Evolutionary conservation across 1,140 invertebrate genomes (phyloP).

Genomic region (Nymphalis io): DNA sequence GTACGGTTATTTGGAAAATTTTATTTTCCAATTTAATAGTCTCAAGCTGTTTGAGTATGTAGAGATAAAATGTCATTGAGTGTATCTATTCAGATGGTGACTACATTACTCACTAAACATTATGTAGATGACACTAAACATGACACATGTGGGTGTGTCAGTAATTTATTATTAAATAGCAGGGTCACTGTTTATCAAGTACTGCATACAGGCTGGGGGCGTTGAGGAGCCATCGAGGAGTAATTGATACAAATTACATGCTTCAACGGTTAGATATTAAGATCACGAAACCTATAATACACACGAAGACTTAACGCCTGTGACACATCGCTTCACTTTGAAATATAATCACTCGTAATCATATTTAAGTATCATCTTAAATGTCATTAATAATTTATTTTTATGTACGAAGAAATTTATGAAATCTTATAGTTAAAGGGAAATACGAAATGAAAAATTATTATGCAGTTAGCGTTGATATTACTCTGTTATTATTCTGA

Average conservation of each 20-base stretch:
- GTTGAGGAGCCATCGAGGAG: constrained; percentile 19
- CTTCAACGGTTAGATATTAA: constrained; percentile 22
- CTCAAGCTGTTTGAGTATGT: no score
- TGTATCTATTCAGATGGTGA: neutral
- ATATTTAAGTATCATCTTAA: constrained; percentile 2
- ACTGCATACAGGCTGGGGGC: constrained; percentile 23
- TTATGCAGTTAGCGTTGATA: constrained; percentile 1
- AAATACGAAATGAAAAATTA: constrained; percentile 8
- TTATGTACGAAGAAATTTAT: neutral
- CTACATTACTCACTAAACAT: neutral
- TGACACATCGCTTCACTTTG: constrained; percentile 10
- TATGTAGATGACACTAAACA: constrained; percentile 3
- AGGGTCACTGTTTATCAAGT: constrained; percentile 11
- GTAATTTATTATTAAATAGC: constrained; percentile 3
- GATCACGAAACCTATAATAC: constrained; percentile 1
- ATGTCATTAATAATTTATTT: constrained; percentile 11
- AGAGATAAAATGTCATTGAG: neutral
- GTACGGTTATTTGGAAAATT: no score
- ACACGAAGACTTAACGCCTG: neutral
- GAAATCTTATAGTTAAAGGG: constrained; percentile 7
- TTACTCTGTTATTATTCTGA: constrained; percentile 5
- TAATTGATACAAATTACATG: constrained; percentile 37
- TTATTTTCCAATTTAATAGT: no score
- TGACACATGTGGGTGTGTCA: neutral
- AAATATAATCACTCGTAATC: constrained; percentile 5